phyloP scores from a whole-genome alignment of 2,888 invertebrate species.

The Saturnia pavonia region DNA sequence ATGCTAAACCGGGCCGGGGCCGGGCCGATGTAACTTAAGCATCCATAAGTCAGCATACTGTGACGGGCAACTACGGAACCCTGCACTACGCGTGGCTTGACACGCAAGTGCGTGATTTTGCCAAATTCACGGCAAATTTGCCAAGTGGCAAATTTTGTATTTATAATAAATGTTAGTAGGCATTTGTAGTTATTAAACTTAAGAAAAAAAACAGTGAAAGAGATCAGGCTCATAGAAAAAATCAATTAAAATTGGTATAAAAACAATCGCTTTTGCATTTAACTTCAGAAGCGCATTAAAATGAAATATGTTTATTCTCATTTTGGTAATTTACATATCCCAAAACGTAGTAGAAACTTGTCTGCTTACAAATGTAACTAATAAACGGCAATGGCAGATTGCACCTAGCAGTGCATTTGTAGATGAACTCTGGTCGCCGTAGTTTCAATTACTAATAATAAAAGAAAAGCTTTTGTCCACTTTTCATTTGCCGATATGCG shows the following conservation, averaged over 20 bases:
- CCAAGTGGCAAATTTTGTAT: no score
- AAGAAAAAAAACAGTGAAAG: neutral
- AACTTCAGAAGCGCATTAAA: neutral
- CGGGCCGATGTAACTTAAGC: no score
- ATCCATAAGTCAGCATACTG: no score
- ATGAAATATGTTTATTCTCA: neutral
- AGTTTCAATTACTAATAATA: no score
- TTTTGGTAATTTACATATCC: neutral
- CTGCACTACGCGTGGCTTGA: no score
- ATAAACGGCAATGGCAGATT: conserved; percentile 48
- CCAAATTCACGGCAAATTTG: no score
- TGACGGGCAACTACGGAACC: no score
- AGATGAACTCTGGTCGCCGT: neutral
- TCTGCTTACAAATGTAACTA: conserved; percentile 38
- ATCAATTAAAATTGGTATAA: neutral
- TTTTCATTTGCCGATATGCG: neutral
- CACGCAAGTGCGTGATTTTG: no score
- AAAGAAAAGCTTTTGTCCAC: neutral
- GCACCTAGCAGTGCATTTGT: conserved; percentile 30
- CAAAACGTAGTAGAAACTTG: conserved; percentile 16
- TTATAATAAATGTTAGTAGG: no score
- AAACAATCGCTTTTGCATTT: neutral
- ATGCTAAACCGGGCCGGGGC: no score
- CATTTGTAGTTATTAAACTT: no score
- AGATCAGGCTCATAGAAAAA: neutral